Evolutionary conservation across 2,797 vertebrate genomes (phyloP).

Genomic region (Silurus lanzhouensis): DNA sequence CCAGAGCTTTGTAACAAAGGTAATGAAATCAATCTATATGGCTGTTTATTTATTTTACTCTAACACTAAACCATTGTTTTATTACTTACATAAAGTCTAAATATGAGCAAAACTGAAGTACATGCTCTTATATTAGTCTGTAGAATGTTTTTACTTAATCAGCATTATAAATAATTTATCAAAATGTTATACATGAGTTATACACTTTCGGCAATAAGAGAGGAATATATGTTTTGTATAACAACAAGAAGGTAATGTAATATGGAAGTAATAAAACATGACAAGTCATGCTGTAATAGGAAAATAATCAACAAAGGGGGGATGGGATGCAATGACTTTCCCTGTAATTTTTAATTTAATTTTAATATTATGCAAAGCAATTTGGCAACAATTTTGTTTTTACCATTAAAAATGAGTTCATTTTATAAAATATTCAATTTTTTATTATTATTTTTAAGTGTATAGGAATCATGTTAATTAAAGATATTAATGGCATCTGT

Average conservation of each 20-base stretch:
- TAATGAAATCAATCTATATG: not conserved
- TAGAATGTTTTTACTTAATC: not conserved
- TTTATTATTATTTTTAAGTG: too few relatives aligned
- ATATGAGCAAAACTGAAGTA: not conserved
- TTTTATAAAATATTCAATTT: too few relatives aligned
- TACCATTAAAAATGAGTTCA: too few relatives aligned
- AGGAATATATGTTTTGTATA: not conserved
- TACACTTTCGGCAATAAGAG: not conserved
- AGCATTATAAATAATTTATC: not conserved
- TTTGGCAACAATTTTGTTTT: too few relatives aligned
- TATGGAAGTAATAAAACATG: not conserved
- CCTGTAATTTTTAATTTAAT: too few relatives aligned
- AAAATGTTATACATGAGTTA: not conserved
- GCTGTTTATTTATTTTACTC: not conserved
- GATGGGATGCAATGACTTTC: not conserved
- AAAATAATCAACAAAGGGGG: not conserved
- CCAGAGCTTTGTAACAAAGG: not conserved
- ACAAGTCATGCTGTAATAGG: not conserved
- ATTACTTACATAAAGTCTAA: not conserved
- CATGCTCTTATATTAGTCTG: not conserved
- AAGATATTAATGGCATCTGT: too few relatives aligned
- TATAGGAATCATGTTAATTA: too few relatives aligned
- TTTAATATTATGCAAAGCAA: too few relatives aligned
- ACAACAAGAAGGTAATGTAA: not conserved
- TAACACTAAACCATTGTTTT: not conserved